Evolutionary conservation across 2,888 invertebrate genomes (phyloP), one percentile per base, ranked within the genome.

Genomic region (Orthosia incerta): DNA sequence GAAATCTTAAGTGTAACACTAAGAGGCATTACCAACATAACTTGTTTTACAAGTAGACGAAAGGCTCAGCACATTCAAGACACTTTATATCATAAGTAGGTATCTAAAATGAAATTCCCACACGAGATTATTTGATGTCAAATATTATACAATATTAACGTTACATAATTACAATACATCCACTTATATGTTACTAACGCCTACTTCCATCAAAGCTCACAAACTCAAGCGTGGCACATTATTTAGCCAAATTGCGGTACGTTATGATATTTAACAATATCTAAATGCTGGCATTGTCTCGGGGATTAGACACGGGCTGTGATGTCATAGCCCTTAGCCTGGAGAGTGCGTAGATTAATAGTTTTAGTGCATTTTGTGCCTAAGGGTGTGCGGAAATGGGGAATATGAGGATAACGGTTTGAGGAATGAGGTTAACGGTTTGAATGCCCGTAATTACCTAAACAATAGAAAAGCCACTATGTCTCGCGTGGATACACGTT

Each of bases 251-350:
- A 94, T 92, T 90, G 92, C 92, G 84, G 87, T 82, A 89, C 86
- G 93, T 94, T 94, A 94, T 92, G 91, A 91, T 94, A 95, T 94
- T 95, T 94, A 94, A 94, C 93, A 93, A 94, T 93, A 93, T 92
- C 92, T 94, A 94, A 94, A 93, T 89, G 92, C 93, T 94, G 89
- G 92, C 93, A 94, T 95, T 94, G 95, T 94, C 92, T 95, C 93
- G 87, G 84, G 86, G 83, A 94, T 95, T 94, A 94, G 94, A 94
- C 91, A 95, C 91, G 94, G 93, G 83, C 87, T 89, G 89, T 82
- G 89, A 79, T 87, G 89, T 83, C 83, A 82, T 84, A 87, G 90
- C 92, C 89, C 88, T 90, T 82, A 90, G 91, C 89, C 87, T 83
- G 85, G 74, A 77, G 77, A 72, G 73, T 86, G 94, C 93, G 94